Evolutionary conservation across 1,140 invertebrate genomes (phyloP), one percentile per base, ranked within the genome.

Genomic region (Nomia melanderi): DNA sequence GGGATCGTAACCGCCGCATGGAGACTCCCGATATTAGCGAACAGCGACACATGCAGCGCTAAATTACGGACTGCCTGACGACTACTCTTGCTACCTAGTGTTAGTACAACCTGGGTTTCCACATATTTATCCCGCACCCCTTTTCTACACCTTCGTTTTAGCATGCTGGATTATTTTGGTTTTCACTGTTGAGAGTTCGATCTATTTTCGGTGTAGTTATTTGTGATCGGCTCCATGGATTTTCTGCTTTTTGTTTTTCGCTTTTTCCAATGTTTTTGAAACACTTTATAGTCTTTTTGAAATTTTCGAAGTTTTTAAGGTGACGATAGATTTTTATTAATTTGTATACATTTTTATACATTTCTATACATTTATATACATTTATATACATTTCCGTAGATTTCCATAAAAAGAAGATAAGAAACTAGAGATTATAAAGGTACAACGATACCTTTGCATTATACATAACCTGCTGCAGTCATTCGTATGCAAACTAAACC

Each of bases 21-120:
- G 25, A 59, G 50, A 59, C 39, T 5, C 29, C 54, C 27, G 47
- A 76, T 69, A 69, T 76, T 47, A 47, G 64, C 64, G 31, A 47
- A 53, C 41, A n/a, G 36, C 60, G 3, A 75, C 39, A 25, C 64
- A 33, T 9, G 25, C 29, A 33, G 20, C 9, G 39, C 17, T 25
- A 57, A 33, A 67, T 75, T 54, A 44, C 39, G 53, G 39, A n/a
- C 33, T n/a, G 44, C 23, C 29, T 11, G 50, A 56, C 17, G 54
- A 47, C 11, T 23, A 29, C 17, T 0, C 2, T 20, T 17, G 47
- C 23, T 20, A 7, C 50, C 8, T 23, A 33, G 9, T 33, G 27
- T 66, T 66, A 25, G 27, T 23, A 17, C 20, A n/a, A 2, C 2
- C 6, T 50, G 7, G 8, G 2, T 17, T 6, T 0, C 6, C 7